A percentile compares a stretch with the other conserved stretches of the same genome.
Evolutionary conservation across 2,797 vertebrate species (phyloP).

Genomic region (Cuculus canorus): DNA sequence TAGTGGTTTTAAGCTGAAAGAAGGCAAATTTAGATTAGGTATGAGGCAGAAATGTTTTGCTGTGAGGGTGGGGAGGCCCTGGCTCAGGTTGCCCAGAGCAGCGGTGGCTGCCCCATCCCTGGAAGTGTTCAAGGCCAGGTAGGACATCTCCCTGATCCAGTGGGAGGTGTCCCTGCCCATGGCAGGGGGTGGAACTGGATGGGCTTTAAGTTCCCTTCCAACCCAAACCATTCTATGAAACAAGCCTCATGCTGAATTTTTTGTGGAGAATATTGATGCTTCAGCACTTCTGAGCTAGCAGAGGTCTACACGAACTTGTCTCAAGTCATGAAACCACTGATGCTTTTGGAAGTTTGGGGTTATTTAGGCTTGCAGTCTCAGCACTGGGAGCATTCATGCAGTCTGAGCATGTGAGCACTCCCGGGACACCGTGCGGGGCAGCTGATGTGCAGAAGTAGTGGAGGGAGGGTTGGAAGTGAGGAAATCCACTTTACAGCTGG

Average conservation of each 20-base stretch:
- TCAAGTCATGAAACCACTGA: not conserved
- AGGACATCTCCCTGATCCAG: no score
- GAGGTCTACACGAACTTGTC: not conserved
- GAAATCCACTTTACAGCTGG: not conserved
- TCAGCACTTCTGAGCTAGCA: not conserved
- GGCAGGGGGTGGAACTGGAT: no score
- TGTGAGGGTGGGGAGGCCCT: no score
- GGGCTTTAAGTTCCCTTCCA: no score
- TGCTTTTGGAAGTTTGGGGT: not conserved
- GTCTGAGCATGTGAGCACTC: rapidly evolving
- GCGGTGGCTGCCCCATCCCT: no score
- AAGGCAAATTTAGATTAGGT: no score
- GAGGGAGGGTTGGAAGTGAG: not conserved
- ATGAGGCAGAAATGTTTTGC: no score
- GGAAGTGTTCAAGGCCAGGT: no score
- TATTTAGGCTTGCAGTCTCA: not conserved
- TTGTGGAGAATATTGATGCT: not conserved
- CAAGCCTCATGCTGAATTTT: rapidly evolving
- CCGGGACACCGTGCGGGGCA: rapidly evolving
- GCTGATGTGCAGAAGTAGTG: not conserved
- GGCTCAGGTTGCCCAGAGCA: no score
- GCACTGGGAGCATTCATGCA: rapidly evolving
- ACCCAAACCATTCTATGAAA: not conserved
- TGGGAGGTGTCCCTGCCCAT: no score
- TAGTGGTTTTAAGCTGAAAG: no score